Base-by-base conservation (phyloP, 2,888 invertebrate species). In the Ornithoptera priamus region DNA sequence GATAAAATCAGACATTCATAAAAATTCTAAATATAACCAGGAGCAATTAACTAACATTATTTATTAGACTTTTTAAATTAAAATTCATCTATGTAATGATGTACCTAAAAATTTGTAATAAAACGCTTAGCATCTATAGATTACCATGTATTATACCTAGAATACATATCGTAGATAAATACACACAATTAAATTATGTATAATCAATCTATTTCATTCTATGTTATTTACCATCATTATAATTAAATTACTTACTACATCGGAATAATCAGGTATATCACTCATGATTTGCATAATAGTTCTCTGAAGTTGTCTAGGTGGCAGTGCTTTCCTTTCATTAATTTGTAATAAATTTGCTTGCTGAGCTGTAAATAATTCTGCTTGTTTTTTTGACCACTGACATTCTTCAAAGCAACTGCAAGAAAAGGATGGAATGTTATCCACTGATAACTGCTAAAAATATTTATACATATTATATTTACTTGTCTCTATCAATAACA, bases 311-410 rank as follows among this genome's bases (percentile, higher is more conserved):
- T 96, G 95, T 71, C 94, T 93, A 0, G 98, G 96, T 3, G 95
- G 89, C 75, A 97, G 85, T 0, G 98, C 97, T 79, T 95, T 95
- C 65, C 94, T 94, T 81, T 97, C 97, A 85, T 97, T 96, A 61
- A 95, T 96, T 82, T 96, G 96, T 67, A 98, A 84, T 67, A 97
- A 90, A 74, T 95, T 95, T 15, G 97, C 97, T 88, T 98, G 98
- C 78, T 97, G 96, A 0, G 97, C 96, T 69, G 98, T 96, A 80
- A 98, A 97, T 64, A 97, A 90, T 85, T 98, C 98, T 0, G 98
- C 97, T 88, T 98, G 98, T 78, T 96, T 95, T 72, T 96, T 95
- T 1, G 97, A 97, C 97, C 97, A 97, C 71, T 95, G 94, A 75
- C 95, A 94, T 76, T 94, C 93, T 75, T 94, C 93, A 73, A 91